A percentile compares a stretch with the other conserved stretches of the same genome.
These are phyloP conservation scores for Botia kubotai DNA, from an alignment of 2,797 vertebrate species.

Conservation along the genomic window DNA sequence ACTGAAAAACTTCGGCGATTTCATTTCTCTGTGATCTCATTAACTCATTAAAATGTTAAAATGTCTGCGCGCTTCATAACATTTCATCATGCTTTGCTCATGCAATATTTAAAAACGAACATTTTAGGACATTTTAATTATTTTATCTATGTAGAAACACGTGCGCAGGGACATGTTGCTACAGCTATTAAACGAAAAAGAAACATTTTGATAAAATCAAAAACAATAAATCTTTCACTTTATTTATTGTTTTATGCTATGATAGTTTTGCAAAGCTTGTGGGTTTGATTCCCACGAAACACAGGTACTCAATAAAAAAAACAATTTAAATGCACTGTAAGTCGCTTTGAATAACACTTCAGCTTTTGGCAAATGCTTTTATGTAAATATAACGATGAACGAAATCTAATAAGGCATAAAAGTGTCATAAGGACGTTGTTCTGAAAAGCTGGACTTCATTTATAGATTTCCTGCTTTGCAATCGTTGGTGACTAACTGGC, in stretches of 20 bases:
- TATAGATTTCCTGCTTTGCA: too few relatives aligned
- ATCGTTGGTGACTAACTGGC: too few relatives aligned
- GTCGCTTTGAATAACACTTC: too few relatives aligned
- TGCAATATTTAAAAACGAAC: conserved; percentile 15
- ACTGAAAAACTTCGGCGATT: conserved; percentile 30
- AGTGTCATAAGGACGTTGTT: too few relatives aligned
- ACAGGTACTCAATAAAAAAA: too few relatives aligned
- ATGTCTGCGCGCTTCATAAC: conserved; percentile 22
- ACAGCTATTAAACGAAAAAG: background rate
- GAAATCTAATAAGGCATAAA: too few relatives aligned
- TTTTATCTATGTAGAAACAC: background rate
- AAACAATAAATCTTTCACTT: too few relatives aligned
- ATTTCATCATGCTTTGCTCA: background rate
- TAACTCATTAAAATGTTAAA: conserved; percentile 18
- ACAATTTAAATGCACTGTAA: too few relatives aligned
- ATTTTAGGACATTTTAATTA: background rate
- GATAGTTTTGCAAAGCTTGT: background rate
- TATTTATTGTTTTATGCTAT: background rate
- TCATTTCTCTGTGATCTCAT: conserved; percentile 20
- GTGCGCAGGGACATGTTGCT: background rate
- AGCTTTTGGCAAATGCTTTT: too few relatives aligned
- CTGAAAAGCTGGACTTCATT: too few relatives aligned
- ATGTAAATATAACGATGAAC: too few relatives aligned
- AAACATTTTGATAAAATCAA: background rate
- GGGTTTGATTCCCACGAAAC: too few relatives aligned